Conservation (phyloP, 2,888 invertebrate species). For the Aplocera efformata region DNA sequence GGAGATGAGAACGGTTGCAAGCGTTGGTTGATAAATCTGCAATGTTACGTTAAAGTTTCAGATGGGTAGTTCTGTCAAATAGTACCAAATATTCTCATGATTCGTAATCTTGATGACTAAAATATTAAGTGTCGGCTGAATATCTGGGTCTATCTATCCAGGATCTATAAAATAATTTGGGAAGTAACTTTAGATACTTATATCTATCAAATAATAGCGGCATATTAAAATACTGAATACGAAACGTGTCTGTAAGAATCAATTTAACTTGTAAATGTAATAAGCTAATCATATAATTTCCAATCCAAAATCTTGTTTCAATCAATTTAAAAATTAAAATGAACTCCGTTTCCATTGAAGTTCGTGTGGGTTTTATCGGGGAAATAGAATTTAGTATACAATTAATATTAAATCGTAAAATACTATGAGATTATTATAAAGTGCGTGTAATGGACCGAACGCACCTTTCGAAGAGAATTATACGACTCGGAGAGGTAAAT, state of each 20-base stretch:
- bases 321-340: constrained; percentile 34
- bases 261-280: constrained; percentile 10
- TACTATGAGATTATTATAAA: constrained; percentile 47
- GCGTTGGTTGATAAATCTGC: too few relatives aligned
- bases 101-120: too few relatives aligned
- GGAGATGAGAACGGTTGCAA: too few relatives aligned
- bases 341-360: constrained; percentile 28
- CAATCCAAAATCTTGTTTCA: constrained; percentile 16
- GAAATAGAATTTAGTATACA: constrained; percentile 27
- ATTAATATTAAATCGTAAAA: constrained; percentile 55
- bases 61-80: too few relatives aligned
- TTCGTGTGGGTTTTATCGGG: constrained; percentile 32
- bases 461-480: constrained; percentile 35
- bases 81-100: too few relatives aligned
- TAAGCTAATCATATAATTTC: constrained; percentile 12
- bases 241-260: neutral
- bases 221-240: too few relatives aligned
- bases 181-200: too few relatives aligned
- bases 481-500: constrained; percentile 43
- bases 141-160: too few relatives aligned
- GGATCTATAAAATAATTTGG: too few relatives aligned
- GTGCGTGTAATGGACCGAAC: constrained; percentile 34
- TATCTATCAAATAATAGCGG: too few relatives aligned
- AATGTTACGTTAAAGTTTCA: too few relatives aligned
- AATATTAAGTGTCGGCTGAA: too few relatives aligned